Percentiles rank a stretch among this genome's conserved stretches.
phyloP scores from a whole-genome alignment of 2,113 vertebrate species.

The Entelurus aequoreus region DNA sequence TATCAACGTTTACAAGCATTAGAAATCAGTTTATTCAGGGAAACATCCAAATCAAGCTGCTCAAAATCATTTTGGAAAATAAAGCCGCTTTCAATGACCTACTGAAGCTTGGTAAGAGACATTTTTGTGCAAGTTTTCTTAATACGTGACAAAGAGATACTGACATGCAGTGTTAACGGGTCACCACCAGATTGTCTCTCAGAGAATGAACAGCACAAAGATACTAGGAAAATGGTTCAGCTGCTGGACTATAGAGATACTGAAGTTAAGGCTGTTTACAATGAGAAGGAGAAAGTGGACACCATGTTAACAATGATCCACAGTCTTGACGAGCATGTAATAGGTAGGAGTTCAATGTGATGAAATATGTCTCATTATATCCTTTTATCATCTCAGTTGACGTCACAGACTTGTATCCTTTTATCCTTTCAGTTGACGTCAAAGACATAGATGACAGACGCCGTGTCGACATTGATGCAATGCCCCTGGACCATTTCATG shows the following conservation, averaged over 20 bases:
- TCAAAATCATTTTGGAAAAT: conserved; percentile 67
- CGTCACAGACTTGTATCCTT: conserved; percentile 47
- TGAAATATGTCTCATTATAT: not conserved
- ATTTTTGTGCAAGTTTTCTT: not conserved
- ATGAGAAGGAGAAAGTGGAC: conserved; percentile 66
- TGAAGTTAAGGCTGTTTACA: conserved; percentile 64
- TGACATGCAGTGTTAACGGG: not conserved
- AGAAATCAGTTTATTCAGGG: conserved; percentile 47
- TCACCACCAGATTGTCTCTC: conserved; percentile 60
- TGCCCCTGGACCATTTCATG: conserved; percentile 60
- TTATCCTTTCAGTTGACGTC: conserved; percentile 6
- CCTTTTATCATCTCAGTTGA: not conserved
- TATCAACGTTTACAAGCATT: conserved; percentile 63
- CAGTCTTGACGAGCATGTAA: conserved; percentile 67
- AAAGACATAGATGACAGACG: conserved; percentile 48
- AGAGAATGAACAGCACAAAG: conserved; percentile 48
- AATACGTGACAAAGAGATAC: not conserved
- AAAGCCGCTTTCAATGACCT: conserved; percentile 62
- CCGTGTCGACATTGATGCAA: conserved; percentile 52
- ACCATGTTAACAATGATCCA: conserved; percentile 75
- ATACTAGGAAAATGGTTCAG: conserved; percentile 45
- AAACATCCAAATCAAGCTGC: conserved; percentile 61
- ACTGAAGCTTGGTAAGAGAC: conserved; percentile 72
- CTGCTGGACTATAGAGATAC: conserved; percentile 62
- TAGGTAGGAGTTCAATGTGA: conserved; percentile 64